A percentile compares a stretch with the other conserved stretches of the same genome.
Conservation (phyloP, 2,797 vertebrate species). For the Vespertilio murinus region DNA sequence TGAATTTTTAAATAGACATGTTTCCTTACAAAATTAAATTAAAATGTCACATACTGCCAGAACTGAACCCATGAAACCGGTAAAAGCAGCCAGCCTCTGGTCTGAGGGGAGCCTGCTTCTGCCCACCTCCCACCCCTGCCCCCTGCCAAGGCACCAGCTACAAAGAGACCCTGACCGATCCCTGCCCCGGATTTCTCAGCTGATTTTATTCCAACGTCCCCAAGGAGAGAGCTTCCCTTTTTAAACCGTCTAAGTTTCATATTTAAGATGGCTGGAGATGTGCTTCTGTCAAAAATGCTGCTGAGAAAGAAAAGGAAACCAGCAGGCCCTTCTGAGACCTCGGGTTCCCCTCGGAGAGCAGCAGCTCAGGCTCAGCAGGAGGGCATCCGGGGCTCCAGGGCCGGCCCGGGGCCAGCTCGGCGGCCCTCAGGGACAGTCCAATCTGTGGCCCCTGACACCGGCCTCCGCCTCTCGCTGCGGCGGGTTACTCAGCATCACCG, state of each 20-base stretch:
- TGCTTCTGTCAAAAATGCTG: slow-evolving; percentile 48
- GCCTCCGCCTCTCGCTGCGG: no score
- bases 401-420: not conserved
- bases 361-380: not conserved
- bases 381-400: not conserved
- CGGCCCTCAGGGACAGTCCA: not conserved
- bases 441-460: no score
- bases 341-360: not conserved
- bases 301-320: not conserved
- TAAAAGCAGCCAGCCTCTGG: not conserved
- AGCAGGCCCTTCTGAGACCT: not conserved
- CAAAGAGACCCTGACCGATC: not conserved
- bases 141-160: no score
- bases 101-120: not conserved
- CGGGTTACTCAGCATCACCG: no score
- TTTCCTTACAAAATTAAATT: slow-evolving; percentile 49
- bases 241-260: slow-evolving; percentile 59
- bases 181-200: slow-evolving; percentile 37
- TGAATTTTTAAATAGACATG: not conserved
- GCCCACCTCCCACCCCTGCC: no score
- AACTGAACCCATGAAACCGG: not conserved
- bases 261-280: slow-evolving; percentile 47
- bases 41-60: not conserved
- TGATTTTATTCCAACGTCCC: slow-evolving; percentile 66
- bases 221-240: slow-evolving; percentile 47